Base-by-base conservation (phyloP, 2,888 invertebrate genomes). In the Cremastinae sp. region DNA sequence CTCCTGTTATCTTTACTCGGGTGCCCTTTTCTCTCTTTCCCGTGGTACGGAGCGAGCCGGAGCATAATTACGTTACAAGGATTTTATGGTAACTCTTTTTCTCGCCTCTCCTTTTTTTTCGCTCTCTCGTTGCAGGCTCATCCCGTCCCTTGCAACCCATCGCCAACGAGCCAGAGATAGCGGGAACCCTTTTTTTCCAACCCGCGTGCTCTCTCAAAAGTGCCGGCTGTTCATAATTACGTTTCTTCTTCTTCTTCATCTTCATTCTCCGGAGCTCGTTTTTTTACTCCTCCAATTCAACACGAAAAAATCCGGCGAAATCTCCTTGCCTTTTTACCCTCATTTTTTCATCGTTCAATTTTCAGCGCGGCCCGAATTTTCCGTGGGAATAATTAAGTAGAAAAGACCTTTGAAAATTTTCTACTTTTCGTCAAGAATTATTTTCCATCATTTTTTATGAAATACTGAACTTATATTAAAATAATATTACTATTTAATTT, bases 151-250 rank as follows among this genome's bases (percentile, higher is more conserved):
- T 35, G 47, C 41, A 43, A 20, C 59, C 65, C 58, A 61, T 59
- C 69, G 43, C 74, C 70, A 43, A 22, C 53, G 56, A 43, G 47
- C 55, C 62, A 58, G 53, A 59, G 71, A 76, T 74, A 79, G 71
- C 74, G 77, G 72, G 77, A 71, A n/a, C n/a, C 79, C 68, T 72
- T 72, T 70, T 72, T 73, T 74, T 56, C 51, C 43, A 58, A 14
- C 55, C 22, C 35, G 66, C 76, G 28, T 28, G 28, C 28, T 28
- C 28, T 28, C 5, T 58, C 78, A 73, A n/a, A n/a, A 75, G 76
- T 75, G 65, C 79, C 79, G 76, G 78, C 78, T 78, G 79, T 72
- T 64, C 72, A 79, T 80, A 80, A 80, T 80, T 80, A 80, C 80
- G 71, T 78, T 80, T 79, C 79, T 80, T 80, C 78, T 78, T 79